These are phyloP conservation scores for Alcedo quadribrachys DNA, from an alignment of 2,797 vertebrate genomes.

Conservation along the genomic window DNA sequence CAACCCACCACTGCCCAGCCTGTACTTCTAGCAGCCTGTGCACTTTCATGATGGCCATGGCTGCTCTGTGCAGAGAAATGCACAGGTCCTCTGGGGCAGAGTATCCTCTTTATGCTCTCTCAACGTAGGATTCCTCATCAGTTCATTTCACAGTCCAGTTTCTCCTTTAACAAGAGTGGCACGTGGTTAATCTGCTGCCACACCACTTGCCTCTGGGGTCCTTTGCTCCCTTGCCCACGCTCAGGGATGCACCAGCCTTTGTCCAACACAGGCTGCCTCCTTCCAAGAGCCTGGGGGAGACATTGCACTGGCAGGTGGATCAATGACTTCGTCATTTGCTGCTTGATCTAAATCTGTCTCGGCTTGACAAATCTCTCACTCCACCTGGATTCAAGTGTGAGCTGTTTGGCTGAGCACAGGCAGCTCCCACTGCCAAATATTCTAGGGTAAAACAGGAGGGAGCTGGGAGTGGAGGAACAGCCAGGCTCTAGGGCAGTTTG, in stretches of 20 bases:
- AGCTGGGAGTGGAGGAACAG: slow-evolving; percentile 28
- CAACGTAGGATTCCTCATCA: background rate
- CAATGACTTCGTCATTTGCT: slow-evolving; percentile 27
- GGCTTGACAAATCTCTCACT: slow-evolving; percentile 34
- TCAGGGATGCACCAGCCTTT: background rate
- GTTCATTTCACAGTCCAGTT: background rate
- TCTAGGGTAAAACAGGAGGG: slow-evolving; percentile 20
- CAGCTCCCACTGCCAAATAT: slow-evolving; percentile 57
- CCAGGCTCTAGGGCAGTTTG: slow-evolving; percentile 43
- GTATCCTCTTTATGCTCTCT: background rate
- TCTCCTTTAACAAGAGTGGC: background rate
- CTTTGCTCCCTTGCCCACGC: background rate
- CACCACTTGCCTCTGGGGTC: background rate
- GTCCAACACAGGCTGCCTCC: background rate
- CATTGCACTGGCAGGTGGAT: slow-evolving; percentile 53
- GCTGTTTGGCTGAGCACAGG: slow-evolving; percentile 37
- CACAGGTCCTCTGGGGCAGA: background rate
- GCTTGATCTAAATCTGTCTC: slow-evolving; percentile 56
- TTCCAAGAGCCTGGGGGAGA: slow-evolving; percentile 38
- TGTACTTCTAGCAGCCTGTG: background rate
- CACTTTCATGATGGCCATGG: background rate
- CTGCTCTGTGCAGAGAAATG: background rate
- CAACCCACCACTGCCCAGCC: background rate
- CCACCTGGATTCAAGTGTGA: slow-evolving; percentile 45
- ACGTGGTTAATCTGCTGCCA: background rate